A percentile compares a stretch with the other conserved stretches of the same genome.
Evolutionary conservation across 2,888 invertebrate genomes (phyloP).

Genomic region (Leptura quadrifasciata): DNA sequence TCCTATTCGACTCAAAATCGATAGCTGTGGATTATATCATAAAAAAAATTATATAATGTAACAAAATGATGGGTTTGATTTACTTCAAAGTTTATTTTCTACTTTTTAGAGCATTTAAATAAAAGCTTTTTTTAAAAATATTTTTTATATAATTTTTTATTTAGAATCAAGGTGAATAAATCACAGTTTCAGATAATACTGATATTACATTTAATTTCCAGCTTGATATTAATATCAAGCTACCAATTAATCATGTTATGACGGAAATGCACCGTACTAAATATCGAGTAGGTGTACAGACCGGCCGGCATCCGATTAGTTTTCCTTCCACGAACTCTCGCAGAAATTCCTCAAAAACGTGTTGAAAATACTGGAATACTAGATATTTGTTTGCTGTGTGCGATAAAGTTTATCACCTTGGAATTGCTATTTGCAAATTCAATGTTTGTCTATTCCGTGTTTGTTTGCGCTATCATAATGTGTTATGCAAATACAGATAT

Average conservation of each 20-base stretch:
- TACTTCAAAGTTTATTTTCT: too few species aligned
- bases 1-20: too few species aligned
- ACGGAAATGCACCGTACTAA: constrained; percentile 8
- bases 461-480: constrained; percentile 40
- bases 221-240: too few species aligned
- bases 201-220: too few species aligned
- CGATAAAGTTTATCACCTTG: constrained; percentile 40
- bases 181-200: too few species aligned
- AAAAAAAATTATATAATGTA: too few species aligned
- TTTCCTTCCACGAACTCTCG: constrained; percentile 31
- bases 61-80: too few species aligned
- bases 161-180: too few species aligned
- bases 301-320: constrained; percentile 9
- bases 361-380: constrained; percentile 31
- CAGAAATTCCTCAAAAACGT: constrained; percentile 38
- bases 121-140: too few species aligned
- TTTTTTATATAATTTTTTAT: too few species aligned
- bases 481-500: constrained; percentile 37
- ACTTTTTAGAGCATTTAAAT: too few species aligned
- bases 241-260: not conserved
- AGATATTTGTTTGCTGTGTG: constrained; percentile 22
- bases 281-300: constrained; percentile 1
- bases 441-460: constrained; percentile 38
- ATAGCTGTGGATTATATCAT: too few species aligned
- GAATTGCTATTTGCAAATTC: constrained; percentile 39